A percentile compares a stretch with the other conserved stretches of the same genome.
Conservation (phyloP, 2,797 vertebrate species). For the Lagodon rhomboides region DNA sequence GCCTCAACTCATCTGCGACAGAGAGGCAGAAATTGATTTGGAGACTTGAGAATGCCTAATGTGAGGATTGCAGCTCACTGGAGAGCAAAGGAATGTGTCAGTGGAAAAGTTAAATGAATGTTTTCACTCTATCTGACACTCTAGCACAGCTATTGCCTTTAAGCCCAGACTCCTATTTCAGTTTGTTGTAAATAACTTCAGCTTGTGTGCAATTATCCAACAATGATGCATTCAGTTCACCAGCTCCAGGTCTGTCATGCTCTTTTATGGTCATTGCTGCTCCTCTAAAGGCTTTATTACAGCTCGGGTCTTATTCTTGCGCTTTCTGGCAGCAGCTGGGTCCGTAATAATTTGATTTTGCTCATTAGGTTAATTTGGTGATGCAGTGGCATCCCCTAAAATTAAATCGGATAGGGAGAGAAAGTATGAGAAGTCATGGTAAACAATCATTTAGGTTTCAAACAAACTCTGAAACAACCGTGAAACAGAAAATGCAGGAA, state of each 20-base stretch:
- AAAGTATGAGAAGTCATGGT: not conserved
- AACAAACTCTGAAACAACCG: not conserved
- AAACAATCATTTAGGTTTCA: not conserved
- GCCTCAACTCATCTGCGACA: constrained; percentile 61
- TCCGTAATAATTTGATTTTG: not conserved
- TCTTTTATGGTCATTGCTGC: constrained; percentile 55
- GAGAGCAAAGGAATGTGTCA: constrained; percentile 70
- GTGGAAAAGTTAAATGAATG: constrained; percentile 58
- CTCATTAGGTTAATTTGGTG: constrained; percentile 11
- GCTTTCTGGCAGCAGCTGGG: constrained; percentile 21
- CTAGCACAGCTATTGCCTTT: constrained; percentile 26
- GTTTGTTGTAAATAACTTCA: constrained; percentile 60
- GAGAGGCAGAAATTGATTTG: constrained; percentile 65
- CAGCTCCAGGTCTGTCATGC: constrained; percentile 29
- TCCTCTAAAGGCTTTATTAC: constrained; percentile 43
- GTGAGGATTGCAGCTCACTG: constrained; percentile 62
- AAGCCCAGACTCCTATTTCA: constrained; percentile 40
- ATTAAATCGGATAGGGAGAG: not conserved
- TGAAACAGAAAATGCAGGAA: not conserved
- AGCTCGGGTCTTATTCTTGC: constrained; percentile 20
- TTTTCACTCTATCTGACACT: constrained; percentile 49
- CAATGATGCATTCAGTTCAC: constrained; percentile 54
- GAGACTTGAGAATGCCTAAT: constrained; percentile 60
- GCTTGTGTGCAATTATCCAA: constrained; percentile 51
- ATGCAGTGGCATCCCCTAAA: not conserved